Evolutionary conservation across 2,797 vertebrate genomes (phyloP).

Genomic region (Neopelma chrysocephalum): DNA sequence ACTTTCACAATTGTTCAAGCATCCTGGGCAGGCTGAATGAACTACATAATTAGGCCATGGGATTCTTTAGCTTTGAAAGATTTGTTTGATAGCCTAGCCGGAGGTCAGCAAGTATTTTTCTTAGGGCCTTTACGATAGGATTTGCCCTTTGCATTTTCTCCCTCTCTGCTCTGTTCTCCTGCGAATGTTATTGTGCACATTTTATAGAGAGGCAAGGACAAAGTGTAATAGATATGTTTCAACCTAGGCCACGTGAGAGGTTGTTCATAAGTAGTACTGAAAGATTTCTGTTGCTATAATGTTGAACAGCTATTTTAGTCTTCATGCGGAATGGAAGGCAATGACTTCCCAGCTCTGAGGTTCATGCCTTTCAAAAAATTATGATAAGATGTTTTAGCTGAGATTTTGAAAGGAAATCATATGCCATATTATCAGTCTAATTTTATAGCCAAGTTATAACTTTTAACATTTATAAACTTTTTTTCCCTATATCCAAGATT

Average conservation of each 20-base stretch:
- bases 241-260: neutral
- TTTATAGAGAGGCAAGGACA: neutral
- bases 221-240: neutral
- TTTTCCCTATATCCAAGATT: neutral
- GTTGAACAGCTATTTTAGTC: neutral
- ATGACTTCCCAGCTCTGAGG: neutral
- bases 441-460: neutral
- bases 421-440: neutral
- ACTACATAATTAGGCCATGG: neutral
- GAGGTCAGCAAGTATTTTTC: neutral
- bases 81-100: neutral
- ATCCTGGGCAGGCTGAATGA: neutral
- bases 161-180: neutral
- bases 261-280: neutral
- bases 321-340: neutral
- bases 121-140: neutral
- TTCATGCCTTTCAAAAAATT: neutral
- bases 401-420: neutral
- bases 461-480: neutral
- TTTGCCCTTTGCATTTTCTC: neutral
- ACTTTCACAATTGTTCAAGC: neutral
- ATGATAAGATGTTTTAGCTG: neutral
- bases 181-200: neutral
- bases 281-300: neutral
- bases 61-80: neutral